Evolutionary conservation across 2,888 invertebrate genomes (phyloP).

Genomic region (Celastrina argiolus): DNA sequence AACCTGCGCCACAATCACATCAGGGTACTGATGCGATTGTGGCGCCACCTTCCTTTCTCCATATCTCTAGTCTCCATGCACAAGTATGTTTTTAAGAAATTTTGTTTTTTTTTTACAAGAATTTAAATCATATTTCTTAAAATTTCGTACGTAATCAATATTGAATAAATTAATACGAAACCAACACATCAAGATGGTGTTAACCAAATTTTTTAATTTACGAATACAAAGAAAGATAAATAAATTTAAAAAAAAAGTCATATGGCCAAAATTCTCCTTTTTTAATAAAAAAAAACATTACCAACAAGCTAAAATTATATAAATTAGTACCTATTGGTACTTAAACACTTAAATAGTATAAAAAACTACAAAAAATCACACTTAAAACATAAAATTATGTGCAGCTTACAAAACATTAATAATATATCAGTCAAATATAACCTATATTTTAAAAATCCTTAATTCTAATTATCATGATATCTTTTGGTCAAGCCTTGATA

Average conservation of each 20-base stretch:
- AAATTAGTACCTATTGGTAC: not conserved
- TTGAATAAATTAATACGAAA: not conserved
- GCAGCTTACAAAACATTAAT: not conserved
- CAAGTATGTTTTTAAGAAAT: not conserved
- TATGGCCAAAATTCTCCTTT: not conserved
- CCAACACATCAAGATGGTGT: not conserved
- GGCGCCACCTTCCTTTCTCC: too few species aligned
- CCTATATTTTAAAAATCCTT: constrained; percentile 30
- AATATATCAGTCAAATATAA: not conserved
- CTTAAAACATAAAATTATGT: not conserved
- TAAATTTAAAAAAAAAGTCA: not conserved
- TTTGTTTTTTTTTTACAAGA: too few species aligned
- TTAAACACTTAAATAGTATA: not conserved
- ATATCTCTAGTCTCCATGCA: too few species aligned
- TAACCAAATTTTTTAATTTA: not conserved
- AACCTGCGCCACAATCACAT: too few species aligned
- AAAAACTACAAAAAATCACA: not conserved
- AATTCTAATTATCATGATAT: constrained; percentile 36
- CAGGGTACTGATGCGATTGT: too few species aligned
- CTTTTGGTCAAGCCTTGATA: not conserved
- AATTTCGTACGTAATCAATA: too few species aligned
- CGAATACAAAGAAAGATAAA: not conserved
- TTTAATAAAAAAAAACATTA: too few species aligned
- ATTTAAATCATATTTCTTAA: not conserved
- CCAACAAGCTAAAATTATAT: not conserved